Conservation (phyloP, 2,113 vertebrate species). For the Agapornis roseicollis region DNA sequence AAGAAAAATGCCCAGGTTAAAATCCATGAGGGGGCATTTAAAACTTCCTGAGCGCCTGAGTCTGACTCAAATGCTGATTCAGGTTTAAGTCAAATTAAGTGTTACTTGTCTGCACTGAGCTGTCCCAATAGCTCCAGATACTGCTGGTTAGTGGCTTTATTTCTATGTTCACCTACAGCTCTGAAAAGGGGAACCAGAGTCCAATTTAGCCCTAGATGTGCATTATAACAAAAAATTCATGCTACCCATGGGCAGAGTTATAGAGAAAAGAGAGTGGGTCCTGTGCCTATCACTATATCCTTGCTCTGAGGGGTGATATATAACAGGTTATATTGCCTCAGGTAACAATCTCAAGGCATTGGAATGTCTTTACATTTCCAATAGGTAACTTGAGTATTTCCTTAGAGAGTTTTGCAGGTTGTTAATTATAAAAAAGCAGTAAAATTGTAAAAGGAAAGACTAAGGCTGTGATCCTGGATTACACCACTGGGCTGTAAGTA, state of each 20-base stretch:
- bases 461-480: neutral
- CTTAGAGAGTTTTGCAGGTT: neutral
- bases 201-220: neutral
- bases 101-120: neutral
- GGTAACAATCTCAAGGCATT: neutral
- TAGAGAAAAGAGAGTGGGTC: neutral
- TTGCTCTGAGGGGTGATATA: neutral
- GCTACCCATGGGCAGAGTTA: neutral
- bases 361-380: neutral
- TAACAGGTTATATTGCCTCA: neutral
- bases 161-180: neutral
- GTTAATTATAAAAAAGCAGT: neutral
- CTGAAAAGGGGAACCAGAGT: neutral
- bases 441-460: constrained; percentile 4
- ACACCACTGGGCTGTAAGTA: neutral
- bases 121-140: neutral
- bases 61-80: neutral
- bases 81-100: neutral
- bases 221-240: neutral
- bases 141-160: neutral
- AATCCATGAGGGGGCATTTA: neutral
- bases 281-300: neutral
- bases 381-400: neutral
- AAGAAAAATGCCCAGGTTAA: neutral
- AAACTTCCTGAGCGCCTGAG: neutral